Evolutionary conservation across 2,888 invertebrate genomes (phyloP).

Genomic region (Aphidius colemani): DNA sequence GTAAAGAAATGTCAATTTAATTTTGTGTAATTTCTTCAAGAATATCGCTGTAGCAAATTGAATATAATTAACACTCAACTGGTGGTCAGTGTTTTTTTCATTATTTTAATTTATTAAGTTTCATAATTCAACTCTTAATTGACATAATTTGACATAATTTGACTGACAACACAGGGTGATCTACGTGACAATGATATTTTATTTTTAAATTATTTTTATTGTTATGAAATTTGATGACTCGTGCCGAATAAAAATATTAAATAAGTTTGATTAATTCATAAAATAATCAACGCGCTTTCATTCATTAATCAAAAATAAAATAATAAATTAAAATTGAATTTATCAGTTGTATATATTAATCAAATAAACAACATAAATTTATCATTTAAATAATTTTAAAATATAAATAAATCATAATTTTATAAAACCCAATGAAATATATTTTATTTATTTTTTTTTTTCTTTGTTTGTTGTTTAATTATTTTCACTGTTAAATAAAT

Average conservation of each 20-base stretch:
- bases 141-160: conserved; percentile 25
- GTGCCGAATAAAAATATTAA: too few relatives aligned
- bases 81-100: background rate
- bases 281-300: too few relatives aligned
- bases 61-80: conserved; percentile 11
- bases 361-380: background rate
- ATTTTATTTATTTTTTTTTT: too few relatives aligned
- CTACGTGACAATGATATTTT: conserved; percentile 21
- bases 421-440: too few relatives aligned
- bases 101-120: background rate
- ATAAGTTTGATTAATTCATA: too few relatives aligned
- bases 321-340: conserved; percentile 7
- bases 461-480: too few relatives aligned
- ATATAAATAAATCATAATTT: background rate
- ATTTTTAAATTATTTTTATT: conserved; percentile 5
- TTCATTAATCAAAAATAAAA: too few relatives aligned
- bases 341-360: background rate
- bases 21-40: background rate
- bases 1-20: conserved; percentile 14
- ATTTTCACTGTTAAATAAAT: too few relatives aligned
- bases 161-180: conserved; percentile 23
- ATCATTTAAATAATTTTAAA: background rate
- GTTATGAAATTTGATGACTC: background rate
- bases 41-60: background rate
- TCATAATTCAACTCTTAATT: conserved; percentile 21